Percentiles rank a stretch among this genome's conserved stretches.
These are phyloP conservation scores for Eriosoma lanigerum DNA, from an alignment of 1,140 invertebrate species.

Conservation along the genomic window DNA sequence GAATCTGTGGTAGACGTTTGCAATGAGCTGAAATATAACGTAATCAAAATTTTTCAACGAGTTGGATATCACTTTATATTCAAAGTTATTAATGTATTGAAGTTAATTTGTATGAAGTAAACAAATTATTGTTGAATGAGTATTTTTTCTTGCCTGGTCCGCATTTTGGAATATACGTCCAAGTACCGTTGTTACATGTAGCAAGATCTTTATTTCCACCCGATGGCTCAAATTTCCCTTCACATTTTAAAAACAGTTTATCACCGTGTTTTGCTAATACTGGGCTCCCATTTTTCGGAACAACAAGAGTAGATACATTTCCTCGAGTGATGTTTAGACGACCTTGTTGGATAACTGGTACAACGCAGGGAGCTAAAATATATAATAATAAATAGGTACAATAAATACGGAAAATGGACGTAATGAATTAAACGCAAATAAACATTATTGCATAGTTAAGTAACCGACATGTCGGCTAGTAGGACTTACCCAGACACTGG, in stretches of 20 bases:
- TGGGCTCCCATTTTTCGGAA: conserved; percentile 54
- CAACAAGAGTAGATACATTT: conserved; percentile 40
- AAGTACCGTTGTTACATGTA: conserved; percentile 92
- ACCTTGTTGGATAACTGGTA: conserved; percentile 84
- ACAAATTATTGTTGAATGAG: too few relatives aligned
- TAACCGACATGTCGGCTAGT: too few relatives aligned
- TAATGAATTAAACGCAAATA: too few relatives aligned
- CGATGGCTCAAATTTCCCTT: conserved; percentile 83
- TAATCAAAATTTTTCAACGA: neutral
- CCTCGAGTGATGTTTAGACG: conserved; percentile 56
- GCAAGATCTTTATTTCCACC: conserved; percentile 70
- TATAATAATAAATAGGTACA: neutral
- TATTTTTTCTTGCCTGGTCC: conserved; percentile 65
- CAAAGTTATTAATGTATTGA: too few relatives aligned
- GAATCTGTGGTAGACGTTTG: conserved; percentile 81
- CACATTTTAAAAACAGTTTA: conserved; percentile 81
- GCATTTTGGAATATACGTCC: conserved; percentile 89
- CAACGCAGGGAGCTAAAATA: conserved; percentile 79
- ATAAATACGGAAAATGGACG: too few relatives aligned
- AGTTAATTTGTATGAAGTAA: too few relatives aligned
- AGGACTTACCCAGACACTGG: conserved; percentile 71
- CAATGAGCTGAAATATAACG: conserved; percentile 67
- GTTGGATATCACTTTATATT: too few relatives aligned
- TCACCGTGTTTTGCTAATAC: conserved; percentile 79
- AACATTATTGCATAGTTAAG: too few relatives aligned